Conservation (phyloP, 64 coral and sea anemone species). For the Montipora sp. region DNA sequence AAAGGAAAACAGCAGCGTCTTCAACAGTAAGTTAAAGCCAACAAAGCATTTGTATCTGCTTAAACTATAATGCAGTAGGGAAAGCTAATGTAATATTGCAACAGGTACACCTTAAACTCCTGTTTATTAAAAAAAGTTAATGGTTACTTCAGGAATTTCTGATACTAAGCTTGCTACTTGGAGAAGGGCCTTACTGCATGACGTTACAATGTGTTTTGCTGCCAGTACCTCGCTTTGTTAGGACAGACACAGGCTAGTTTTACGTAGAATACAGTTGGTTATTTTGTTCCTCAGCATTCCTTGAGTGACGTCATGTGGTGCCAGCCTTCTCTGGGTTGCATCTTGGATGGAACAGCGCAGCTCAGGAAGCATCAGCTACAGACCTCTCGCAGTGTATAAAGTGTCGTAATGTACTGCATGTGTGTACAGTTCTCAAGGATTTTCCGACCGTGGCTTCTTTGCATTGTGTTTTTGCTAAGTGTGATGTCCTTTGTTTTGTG, state of each 20-base stretch:
- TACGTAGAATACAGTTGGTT: neutral
- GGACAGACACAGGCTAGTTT: neutral
- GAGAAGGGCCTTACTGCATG: slow-evolving; percentile 53
- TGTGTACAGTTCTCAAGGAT: neutral
- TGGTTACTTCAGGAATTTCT: too few relatives aligned
- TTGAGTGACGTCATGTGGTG: slow-evolving; percentile 59
- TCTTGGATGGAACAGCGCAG: slow-evolving; percentile 49
- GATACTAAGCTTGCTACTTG: neutral
- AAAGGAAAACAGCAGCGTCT: too few relatives aligned
- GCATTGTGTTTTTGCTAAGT: slow-evolving; percentile 30
- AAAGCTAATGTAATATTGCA: too few relatives aligned
- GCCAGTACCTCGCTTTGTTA: neutral
- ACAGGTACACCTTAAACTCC: too few relatives aligned
- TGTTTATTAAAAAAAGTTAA: too few relatives aligned
- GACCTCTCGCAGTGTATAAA: slow-evolving; percentile 32
- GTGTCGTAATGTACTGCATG: neutral
- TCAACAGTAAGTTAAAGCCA: too few relatives aligned
- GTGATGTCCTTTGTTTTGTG: neutral
- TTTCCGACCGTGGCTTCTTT: slow-evolving; percentile 44
- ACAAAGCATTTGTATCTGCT: too few relatives aligned
- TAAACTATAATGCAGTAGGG: too few relatives aligned
- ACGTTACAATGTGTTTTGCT: slow-evolving; percentile 39
- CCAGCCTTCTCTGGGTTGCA: slow-evolving; percentile 36
- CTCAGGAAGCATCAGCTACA: slow-evolving; percentile 18
- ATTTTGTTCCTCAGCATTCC: neutral